These are phyloP conservation scores for Rhagophthalmus giganteus DNA, from an alignment of 2,888 invertebrate genomes.

Conservation along the genomic window DNA sequence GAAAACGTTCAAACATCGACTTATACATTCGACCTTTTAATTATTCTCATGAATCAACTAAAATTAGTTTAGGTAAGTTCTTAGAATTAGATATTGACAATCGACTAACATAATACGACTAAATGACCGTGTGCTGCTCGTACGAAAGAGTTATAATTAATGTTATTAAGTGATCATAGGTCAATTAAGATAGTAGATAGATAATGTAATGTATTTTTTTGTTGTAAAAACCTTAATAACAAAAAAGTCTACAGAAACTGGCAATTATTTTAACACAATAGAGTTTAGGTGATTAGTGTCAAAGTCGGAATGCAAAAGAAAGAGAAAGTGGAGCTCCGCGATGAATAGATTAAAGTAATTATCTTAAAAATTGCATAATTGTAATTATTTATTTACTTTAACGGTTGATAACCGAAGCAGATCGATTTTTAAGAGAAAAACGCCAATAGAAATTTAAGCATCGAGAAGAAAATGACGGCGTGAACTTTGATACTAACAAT, in stretches of 20 bases:
- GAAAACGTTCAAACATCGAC: too few species aligned
- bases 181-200: too few species aligned
- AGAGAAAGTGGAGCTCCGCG: conserved; percentile 11
- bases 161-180: too few species aligned
- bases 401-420: neutral
- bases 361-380: conserved; percentile 8
- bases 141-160: too few species aligned
- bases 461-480: conserved; percentile 1
- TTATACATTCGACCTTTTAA: too few species aligned
- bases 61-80: too few species aligned
- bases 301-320: conserved; percentile 6
- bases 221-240: too few species aligned
- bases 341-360: conserved; percentile 1
- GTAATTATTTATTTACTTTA: neutral
- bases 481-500: conserved; percentile 9
- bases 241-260: conserved; percentile 7
- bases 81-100: too few species aligned
- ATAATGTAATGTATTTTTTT: too few species aligned
- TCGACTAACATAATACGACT: too few species aligned
- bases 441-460: neutral
- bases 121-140: too few species aligned
- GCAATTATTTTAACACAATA: conserved; percentile 19
- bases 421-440: neutral
- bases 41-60: too few species aligned
- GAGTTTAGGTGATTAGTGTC: conserved; percentile 9